Evolutionary conservation across 1,140 invertebrate genomes (phyloP), one percentile per base, ranked within the genome.

Genomic region (Brachionus rubens): DNA sequence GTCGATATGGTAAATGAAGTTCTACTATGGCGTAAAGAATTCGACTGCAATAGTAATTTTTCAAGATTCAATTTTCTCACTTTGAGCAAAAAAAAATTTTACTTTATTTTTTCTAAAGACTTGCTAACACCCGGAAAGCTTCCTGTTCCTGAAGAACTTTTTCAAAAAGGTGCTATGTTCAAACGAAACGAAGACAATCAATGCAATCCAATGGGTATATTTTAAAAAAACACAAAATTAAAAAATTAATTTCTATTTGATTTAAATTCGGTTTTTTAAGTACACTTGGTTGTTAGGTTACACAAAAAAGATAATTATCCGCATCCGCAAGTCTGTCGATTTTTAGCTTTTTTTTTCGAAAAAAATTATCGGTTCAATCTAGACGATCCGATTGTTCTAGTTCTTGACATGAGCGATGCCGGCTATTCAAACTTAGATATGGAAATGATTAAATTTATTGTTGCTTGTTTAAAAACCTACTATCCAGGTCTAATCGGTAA

Each of bases 281-380:
- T 83, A 26, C 80, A 79, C 78, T 46, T 85, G 26, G 78, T 79
- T 65, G 80, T 83, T 0, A 81, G 80, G 72, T 62, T 80, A 24
- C 81, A 84, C 68, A 83, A 79, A 1, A 94, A 93, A 86, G 91
- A 91, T 56, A 82, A 86, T 10, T 88, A 89, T 80, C 88, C 91
- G 79, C 88, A 90, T 78, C 88, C 89, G 3, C 89, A 91, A 36
- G 80, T 94, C 4, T 91, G 92, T 81, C 89, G 88, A 81, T 90
- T 90, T 79, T 88, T 95, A 48, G 89, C 94, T 1, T 96, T 93
- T 82, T 92, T 90, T 90, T 89, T 96, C 78, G 93, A 97, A 82
- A 86, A 91, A 79, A 50, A 81, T 81, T 84, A 78, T 78, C 89
- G 90, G 77, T 87, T 90, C 81, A 88, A 89, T 59, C 90, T 92